A percentile compares a stretch with the other conserved stretches of the same genome.
Evolutionary conservation across 2,113 vertebrate genomes (phyloP).

Genomic region (Daphoenositta chrysoptera): DNA sequence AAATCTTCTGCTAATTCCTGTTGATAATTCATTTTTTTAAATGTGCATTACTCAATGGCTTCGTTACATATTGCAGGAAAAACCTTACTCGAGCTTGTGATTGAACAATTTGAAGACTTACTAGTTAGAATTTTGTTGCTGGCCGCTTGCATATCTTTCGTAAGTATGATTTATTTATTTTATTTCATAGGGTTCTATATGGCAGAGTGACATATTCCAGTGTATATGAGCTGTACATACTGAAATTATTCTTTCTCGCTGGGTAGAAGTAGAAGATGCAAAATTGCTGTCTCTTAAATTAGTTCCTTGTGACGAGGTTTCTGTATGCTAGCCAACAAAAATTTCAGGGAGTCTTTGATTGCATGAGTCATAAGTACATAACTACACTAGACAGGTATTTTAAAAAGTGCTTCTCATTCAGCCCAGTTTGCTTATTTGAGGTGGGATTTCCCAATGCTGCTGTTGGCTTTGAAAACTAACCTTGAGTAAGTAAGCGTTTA

Average conservation of each 20-base stretch:
- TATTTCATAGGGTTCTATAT: background rate
- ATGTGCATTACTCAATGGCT: background rate
- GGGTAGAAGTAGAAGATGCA: background rate
- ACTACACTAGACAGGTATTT: background rate
- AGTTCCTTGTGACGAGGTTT: background rate
- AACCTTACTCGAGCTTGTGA: conserved; percentile 93
- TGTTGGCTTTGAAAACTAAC: conserved; percentile 47
- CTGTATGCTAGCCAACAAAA: background rate
- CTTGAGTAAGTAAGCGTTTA: conserved; percentile 54
- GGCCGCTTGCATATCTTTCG: conserved; percentile 98
- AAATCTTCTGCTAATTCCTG: background rate
- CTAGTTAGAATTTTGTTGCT: conserved; percentile 96
- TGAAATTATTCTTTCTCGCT: background rate
- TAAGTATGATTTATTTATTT: conserved; percentile 77
- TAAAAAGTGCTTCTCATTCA: conserved; percentile 19
- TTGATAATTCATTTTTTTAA: background rate
- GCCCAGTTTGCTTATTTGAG: background rate
- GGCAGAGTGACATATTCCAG: accelerated
- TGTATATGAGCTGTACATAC: background rate
- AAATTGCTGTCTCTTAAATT: background rate
- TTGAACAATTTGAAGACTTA: conserved; percentile 98
- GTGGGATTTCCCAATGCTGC: conserved; percentile 37
- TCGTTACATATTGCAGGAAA: conserved; percentile 80
- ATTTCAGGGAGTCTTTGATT: background rate
- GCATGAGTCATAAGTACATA: background rate